phyloP scores from a whole-genome alignment of 2,888 invertebrate species.

The Harpagoxenus sublaevis region DNA sequence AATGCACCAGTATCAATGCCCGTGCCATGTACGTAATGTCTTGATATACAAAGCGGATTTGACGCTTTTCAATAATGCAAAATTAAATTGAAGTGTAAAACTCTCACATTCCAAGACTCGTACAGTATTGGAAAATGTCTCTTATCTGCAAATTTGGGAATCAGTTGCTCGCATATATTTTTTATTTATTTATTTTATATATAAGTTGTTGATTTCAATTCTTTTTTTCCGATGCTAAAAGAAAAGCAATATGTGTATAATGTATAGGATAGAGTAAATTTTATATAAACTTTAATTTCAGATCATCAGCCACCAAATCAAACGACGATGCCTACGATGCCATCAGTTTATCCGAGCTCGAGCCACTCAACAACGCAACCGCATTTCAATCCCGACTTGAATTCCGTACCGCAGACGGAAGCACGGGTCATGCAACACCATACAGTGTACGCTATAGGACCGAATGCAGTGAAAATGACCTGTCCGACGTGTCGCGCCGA shows the following conservation, averaged over 20 bases:
- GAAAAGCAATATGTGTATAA: not conserved
- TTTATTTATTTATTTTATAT: slow-evolving; percentile 3
- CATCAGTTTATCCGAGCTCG: slow-evolving; percentile 58
- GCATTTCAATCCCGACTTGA: slow-evolving; percentile 57
- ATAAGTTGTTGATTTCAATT: not conserved
- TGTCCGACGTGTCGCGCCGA: slow-evolving; percentile 86
- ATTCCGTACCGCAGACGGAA: slow-evolving; percentile 73
- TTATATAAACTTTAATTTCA: slow-evolving; percentile 58
- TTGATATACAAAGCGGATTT: not conserved
- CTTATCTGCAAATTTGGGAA: not conserved
- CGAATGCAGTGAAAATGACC: slow-evolving; percentile 83
- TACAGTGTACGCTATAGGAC: slow-evolving; percentile 80
- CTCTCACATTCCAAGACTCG: not conserved
- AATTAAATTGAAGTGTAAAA: not conserved
- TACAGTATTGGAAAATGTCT: not conserved
- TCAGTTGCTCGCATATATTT: not conserved
- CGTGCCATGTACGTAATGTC: slow-evolving; percentile 35
- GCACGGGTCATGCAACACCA: slow-evolving; percentile 80
- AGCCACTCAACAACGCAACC: slow-evolving; percentile 58
- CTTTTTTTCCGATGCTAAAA: not conserved
- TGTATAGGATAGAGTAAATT: not conserved
- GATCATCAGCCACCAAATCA: slow-evolving; percentile 72
- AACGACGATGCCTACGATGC: slow-evolving; percentile 66
- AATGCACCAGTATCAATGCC: slow-evolving; percentile 70
- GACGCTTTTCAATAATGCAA: not conserved